Percentiles rank a stretch among this genome's conserved stretches.
Evolutionary conservation across 2,797 vertebrate genomes (phyloP).

Genomic region (Nothura maculosa): DNA sequence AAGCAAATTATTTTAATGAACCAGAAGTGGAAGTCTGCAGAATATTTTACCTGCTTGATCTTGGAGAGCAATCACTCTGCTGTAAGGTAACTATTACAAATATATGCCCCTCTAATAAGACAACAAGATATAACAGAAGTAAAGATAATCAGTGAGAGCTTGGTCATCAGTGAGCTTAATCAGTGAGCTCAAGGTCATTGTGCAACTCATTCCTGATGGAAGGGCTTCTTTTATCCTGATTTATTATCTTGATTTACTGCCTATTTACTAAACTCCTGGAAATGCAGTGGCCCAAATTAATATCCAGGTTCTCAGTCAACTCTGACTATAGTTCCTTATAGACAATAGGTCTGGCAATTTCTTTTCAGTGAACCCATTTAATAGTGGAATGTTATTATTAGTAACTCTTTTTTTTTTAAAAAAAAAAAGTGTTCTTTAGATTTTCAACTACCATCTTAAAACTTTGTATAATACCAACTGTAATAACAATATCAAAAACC

Average conservation of each 20-base stretch:
- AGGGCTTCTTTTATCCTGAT: neutral
- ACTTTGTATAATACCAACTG: neutral
- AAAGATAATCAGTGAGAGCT: neutral
- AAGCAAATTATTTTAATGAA: neutral
- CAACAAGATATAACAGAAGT: fast-evolving
- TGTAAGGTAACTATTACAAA: neutral
- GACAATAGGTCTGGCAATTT: neutral
- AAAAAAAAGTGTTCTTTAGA: neutral
- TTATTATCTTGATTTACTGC: neutral
- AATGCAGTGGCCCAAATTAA: neutral
- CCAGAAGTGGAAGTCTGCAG: neutral
- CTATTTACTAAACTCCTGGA: neutral
- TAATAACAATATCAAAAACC: neutral
- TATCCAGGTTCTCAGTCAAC: neutral
- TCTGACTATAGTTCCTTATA: neutral
- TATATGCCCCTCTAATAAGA: neutral
- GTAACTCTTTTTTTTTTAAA: neutral
- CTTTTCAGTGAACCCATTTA: neutral
- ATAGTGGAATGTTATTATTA: neutral
- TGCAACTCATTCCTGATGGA: neutral
- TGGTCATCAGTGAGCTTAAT: too few species aligned
- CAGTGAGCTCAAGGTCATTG: neutral
- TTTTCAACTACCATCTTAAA: neutral
- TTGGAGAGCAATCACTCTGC: neutral
- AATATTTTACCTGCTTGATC: neutral